Evolutionary conservation across 1,140 invertebrate species (phyloP), one percentile per base, ranked within the genome.

Genomic region (Mesaphorura yosii): DNA sequence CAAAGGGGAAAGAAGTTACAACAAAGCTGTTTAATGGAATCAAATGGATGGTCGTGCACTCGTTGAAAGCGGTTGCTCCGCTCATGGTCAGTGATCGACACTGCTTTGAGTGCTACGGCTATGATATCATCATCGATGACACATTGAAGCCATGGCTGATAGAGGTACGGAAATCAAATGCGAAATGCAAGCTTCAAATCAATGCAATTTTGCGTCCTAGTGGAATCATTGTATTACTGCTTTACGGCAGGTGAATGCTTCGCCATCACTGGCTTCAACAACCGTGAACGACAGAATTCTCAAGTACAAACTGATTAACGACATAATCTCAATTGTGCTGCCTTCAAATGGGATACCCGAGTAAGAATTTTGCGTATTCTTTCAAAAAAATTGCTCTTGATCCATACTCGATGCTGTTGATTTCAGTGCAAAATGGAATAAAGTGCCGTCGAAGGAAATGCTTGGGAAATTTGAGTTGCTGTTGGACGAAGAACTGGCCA

Each of bases 261-360:
- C 91, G 0, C 92, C 93, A 0, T 94, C 91, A 0, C 68, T 96
- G 1, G 88, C 88, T 2, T 91, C 90, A 1, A 97, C 92, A 1
- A 97, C 92, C 0, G 86, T 88, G 0, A 94, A 90, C 68, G 93
- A 98, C 69, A 75, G 92, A 61, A 93, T 96, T 64, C 75, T 96
- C 54, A 98, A 98, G 66, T 89, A 93, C 64, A 93, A 92, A 72
- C 70, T 98, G 14, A 91, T 98, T 51, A 88, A 92, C 65, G 94
- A 95, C 69, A 90, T 94, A 52, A 72, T 96, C 41, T 88, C 88
- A 25, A 82, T 96, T 40, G 86, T 96, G 0, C 66, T 95, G 26
- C 88, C 90, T 1, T 81, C 87, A 1, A 86, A 86, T 64, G 88
- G 91, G 41, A 74, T 88, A 12, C 89, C 89, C 28, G 90, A 94